Evolutionary conservation across 2,888 invertebrate genomes (phyloP).

Genomic region (Rhingia rostrata): DNA sequence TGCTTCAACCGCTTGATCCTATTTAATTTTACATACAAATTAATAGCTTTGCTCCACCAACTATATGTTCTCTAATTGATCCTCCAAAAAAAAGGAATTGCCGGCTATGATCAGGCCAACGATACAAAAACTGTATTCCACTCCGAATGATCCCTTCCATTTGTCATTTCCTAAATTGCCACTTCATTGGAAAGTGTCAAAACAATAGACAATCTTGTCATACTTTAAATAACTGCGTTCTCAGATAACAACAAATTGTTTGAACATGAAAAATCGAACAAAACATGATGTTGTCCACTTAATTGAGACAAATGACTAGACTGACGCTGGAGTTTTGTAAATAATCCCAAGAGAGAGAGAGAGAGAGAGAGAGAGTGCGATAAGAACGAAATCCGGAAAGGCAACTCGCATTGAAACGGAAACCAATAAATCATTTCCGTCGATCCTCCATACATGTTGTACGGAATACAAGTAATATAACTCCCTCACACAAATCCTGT

Average conservation of each 20-base stretch:
- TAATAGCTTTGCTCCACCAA: too few relatives aligned
- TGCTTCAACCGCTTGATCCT: too few relatives aligned
- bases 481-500: conserved; percentile 63
- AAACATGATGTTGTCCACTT: conserved; percentile 24
- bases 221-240: conserved; percentile 20
- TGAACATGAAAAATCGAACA: conserved; percentile 21
- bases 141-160: neutral
- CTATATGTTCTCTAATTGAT: too few relatives aligned
- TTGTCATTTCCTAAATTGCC: conserved; percentile 25
- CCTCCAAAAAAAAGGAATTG: too few relatives aligned
- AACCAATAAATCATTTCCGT: conserved; percentile 68
- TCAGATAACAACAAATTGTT: conserved; percentile 60
- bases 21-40: too few relatives aligned
- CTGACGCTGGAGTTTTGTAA: neutral
- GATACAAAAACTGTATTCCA: too few relatives aligned
- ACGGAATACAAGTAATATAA: conserved; percentile 30
- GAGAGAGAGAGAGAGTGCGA: neutral
- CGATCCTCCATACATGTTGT: conserved; percentile 42
- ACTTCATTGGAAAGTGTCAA: conserved; percentile 41
- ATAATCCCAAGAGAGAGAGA: neutral
- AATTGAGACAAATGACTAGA: conserved; percentile 56
- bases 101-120: too few relatives aligned
- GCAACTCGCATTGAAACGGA: conserved; percentile 53
- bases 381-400: conserved; percentile 12
- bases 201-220: conserved; percentile 39